Base-by-base conservation (phyloP, 2,888 invertebrate species). In the Mythimna vitellina region DNA sequence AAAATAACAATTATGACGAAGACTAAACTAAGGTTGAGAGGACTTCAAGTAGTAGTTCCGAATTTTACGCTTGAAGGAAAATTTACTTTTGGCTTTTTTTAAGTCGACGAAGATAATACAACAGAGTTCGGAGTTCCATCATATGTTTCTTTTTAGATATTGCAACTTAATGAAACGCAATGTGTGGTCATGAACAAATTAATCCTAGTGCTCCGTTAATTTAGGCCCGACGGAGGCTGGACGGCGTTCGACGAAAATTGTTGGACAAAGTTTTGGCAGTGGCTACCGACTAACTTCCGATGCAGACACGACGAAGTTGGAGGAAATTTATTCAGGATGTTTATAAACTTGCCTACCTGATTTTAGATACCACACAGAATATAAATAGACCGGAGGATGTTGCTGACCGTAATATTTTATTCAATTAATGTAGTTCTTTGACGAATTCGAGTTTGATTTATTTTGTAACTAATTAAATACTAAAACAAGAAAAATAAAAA, bases 161-260 rank as follows among this genome's bases (percentile, higher is more conserved):
- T 29, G 29, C 29, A 29, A 29, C 35, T 35, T 35, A 60, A 60
- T 53, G 29, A 38, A 61, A 42, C 17, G 3, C 9, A 72, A 42
- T 56, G 12, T 49, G 42, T 65, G 29, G 20, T 65, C 9, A 25
- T 9, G n/a, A 20, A 14, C 8, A 51, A 73, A 73, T 46, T 22
- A 80, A 56, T 62, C 65, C 61, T 65, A 56, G 12, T 46, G 0
- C 8, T 53, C n/a, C 17, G 56, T 62, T 57, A 65, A 80, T 73
- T 73, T 51, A 57, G 46, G 22, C 17, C 14, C 61, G 6, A 25
- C 25, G 10, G 29, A n/a, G 80, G 22, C 20, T 20, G 56, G 71
- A 8, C 60, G 38, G 3, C 65, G 76, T 73, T 79, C 80, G 42
- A 79, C 73, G 76, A 76, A 76, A 76, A 61, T 76, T 65, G 80